phyloP scores from a whole-genome alignment of 2,797 vertebrate genomes.

The Eremophila alpestris region DNA sequence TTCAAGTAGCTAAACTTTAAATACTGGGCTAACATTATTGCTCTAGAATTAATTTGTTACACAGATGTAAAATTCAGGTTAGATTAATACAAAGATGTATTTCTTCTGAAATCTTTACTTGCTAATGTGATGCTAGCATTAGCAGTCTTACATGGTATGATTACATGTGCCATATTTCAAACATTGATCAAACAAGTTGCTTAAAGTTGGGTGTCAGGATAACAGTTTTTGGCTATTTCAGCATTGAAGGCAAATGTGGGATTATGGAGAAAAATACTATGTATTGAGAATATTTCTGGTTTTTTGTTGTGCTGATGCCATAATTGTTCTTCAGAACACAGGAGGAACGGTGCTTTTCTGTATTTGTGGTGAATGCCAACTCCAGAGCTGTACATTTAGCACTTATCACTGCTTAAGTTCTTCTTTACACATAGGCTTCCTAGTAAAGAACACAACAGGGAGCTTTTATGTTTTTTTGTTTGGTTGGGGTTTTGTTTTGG shows the following conservation, averaged over 20 bases:
- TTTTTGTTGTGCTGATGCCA: neutral
- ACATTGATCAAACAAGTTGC: neutral
- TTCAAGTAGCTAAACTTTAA: neutral
- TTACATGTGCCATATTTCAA: neutral
- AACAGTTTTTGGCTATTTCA: neutral
- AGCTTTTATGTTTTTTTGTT: neutral
- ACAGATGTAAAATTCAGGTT: neutral
- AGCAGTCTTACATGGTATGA: neutral
- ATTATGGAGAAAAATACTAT: neutral
- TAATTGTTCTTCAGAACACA: neutral
- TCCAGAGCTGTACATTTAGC: neutral
- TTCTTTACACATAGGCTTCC: neutral
- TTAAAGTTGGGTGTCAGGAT: neutral
- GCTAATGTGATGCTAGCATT: neutral
- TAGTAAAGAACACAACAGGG: neutral
- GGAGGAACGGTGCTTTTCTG: neutral
- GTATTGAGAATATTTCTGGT: neutral
- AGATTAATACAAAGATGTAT: neutral
- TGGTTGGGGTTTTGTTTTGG: neutral
- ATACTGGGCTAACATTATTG: neutral
- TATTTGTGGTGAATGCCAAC: neutral
- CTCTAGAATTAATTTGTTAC: neutral
- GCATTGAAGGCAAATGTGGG: neutral
- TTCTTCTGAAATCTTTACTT: neutral
- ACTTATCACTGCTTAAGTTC: neutral